Evolutionary conservation across 2,113 vertebrate species (phyloP).

Genomic region (Callionymus lyra): DNA sequence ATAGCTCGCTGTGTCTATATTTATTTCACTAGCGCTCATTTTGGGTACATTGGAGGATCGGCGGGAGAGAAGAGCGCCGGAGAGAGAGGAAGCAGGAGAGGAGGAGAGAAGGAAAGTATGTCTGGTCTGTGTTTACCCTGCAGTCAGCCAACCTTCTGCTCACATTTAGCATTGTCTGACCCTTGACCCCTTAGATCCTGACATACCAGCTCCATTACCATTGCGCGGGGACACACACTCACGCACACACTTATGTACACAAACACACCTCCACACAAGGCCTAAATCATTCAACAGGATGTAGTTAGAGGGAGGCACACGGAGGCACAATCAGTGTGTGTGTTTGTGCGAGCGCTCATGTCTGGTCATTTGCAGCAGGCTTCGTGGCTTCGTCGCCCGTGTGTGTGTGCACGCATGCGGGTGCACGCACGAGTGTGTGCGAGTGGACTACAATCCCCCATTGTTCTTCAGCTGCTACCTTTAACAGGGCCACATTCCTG

Average conservation of each 20-base stretch:
- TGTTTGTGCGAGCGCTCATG: slow-evolving; percentile 34
- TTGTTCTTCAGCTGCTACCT: slow-evolving; percentile 69
- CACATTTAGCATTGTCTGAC: slow-evolving; percentile 65
- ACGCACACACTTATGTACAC: slow-evolving; percentile 17
- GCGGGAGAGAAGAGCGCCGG: not conserved
- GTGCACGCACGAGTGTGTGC: slow-evolving; percentile 14
- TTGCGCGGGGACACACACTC: slow-evolving; percentile 21
- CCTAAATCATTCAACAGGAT: slow-evolving; percentile 67
- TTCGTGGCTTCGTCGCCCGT: slow-evolving; percentile 34
- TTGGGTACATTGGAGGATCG: slow-evolving; percentile 13
- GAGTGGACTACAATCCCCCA: slow-evolving; percentile 59
- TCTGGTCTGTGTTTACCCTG: slow-evolving; percentile 64
- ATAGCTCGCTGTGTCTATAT: slow-evolving; percentile 10
- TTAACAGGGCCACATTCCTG: slow-evolving; percentile 76
- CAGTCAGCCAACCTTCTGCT: slow-evolving; percentile 61
- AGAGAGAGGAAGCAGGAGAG: slow-evolving; percentile 1
- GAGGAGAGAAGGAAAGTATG: slow-evolving; percentile 26
- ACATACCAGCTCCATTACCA: slow-evolving; percentile 60
- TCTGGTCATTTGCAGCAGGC: slow-evolving; percentile 47
- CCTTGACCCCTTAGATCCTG: slow-evolving; percentile 56
- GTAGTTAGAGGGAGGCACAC: slow-evolving; percentile 54
- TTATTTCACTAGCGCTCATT: slow-evolving; percentile 14
- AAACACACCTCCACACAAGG: slow-evolving; percentile 31
- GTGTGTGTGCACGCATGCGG: slow-evolving; percentile 22
- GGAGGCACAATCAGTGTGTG: slow-evolving; percentile 46